Percentiles rank a stretch among this genome's conserved stretches.
phyloP scores from a whole-genome alignment of 30 jellyfish, hydroid and myxozoan genomes.

The Aurelia aurita region DNA sequence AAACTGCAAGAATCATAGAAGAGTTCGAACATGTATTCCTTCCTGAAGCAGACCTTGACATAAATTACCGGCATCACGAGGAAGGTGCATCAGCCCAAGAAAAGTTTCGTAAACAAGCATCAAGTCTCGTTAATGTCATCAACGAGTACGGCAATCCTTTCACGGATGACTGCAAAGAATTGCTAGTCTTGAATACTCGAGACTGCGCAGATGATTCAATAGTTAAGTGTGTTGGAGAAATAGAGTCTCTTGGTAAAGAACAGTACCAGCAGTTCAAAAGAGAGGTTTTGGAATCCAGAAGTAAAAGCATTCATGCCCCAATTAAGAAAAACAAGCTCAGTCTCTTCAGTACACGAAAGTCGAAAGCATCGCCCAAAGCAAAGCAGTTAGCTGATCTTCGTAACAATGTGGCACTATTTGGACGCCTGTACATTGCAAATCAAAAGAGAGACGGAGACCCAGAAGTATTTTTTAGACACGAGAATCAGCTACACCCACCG shows the following conservation, averaged over 20 bases:
- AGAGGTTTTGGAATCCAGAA: slow-evolving; percentile 16
- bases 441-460: slow-evolving; percentile 63
- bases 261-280: slow-evolving; percentile 25
- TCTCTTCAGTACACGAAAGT: slow-evolving; percentile 7
- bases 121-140: slow-evolving; percentile 30
- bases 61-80: slow-evolving; percentile 33
- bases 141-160: slow-evolving; percentile 55
- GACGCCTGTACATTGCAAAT: slow-evolving; percentile 53
- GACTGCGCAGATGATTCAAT: background rate
- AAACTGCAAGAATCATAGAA: slow-evolving; percentile 28
- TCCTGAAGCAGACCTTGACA: slow-evolving; percentile 21
- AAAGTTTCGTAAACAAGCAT: background rate
- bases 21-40: slow-evolving; percentile 32
- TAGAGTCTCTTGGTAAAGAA: slow-evolving; percentile 25
- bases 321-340: slow-evolving; percentile 25
- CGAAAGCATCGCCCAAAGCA: background rate
- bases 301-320: background rate
- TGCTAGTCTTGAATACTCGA: slow-evolving; percentile 11
- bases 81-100: slow-evolving; percentile 40
- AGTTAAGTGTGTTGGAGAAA: slow-evolving; percentile 1
- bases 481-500: slow-evolving; percentile 39
- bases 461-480: slow-evolving; percentile 38
- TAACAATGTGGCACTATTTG: slow-evolving; percentile 52
- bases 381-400: slow-evolving; percentile 29
- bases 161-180: slow-evolving; percentile 37